Conservation (phyloP, 1,140 invertebrate genomes). For the Cydia fagiglandana region DNA sequence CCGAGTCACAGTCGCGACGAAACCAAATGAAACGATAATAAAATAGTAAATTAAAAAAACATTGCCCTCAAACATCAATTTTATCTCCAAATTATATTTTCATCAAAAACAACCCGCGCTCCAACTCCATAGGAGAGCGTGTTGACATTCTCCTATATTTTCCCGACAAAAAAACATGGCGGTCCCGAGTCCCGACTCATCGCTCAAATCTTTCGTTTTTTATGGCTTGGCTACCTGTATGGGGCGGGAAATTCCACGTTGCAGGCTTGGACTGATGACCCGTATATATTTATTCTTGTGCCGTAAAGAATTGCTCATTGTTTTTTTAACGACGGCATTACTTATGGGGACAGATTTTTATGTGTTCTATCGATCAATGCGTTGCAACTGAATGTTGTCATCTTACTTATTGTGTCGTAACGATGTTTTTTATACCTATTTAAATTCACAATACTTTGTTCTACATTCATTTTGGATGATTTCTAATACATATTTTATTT, state of each 20-base stretch:
- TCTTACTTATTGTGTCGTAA: too few relatives aligned
- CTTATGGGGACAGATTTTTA: background rate
- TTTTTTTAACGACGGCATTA: constrained; percentile 6
- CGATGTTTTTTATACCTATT: too few relatives aligned
- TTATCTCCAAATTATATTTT: constrained; percentile 30
- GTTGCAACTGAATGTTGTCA: background rate
- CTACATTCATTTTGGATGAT: too few relatives aligned
- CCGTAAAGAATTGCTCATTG: background rate
- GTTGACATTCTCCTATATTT: constrained; percentile 31
- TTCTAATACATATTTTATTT: too few relatives aligned
- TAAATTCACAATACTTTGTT: too few relatives aligned
- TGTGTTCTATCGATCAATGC: constrained; percentile 1
- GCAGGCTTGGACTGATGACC: constrained; percentile 20
- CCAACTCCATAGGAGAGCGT: background rate
- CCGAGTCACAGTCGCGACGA: background rate
- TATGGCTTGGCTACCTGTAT: constrained; percentile 25
- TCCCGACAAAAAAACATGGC: constrained; percentile 24
- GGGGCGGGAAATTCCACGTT: background rate
- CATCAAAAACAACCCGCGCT: constrained; percentile 28
- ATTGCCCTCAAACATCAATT: constrained; percentile 25
- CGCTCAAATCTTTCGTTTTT: constrained; percentile 30
- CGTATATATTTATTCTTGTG: constrained; percentile 22
- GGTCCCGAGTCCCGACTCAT: constrained; percentile 6
- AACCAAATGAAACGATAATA: constrained; percentile 21
- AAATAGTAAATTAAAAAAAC: constrained; percentile 32